Percentiles rank a stretch among this genome's conserved stretches.
These are phyloP conservation scores for Minunthozetes semirufus DNA, from an alignment of 2,888 invertebrate species.

Conservation along the genomic window DNA sequence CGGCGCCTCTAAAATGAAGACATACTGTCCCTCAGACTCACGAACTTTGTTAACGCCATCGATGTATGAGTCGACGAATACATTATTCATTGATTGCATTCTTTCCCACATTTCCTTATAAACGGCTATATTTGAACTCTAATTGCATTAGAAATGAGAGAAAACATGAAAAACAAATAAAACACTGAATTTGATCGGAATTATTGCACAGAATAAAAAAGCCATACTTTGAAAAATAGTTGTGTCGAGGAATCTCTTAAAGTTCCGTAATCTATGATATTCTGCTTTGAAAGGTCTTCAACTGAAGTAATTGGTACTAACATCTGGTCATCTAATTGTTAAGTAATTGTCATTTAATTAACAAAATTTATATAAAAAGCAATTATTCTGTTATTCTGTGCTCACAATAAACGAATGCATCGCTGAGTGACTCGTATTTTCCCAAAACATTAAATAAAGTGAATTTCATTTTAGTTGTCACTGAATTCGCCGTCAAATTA, in stretches of 20 bases:
- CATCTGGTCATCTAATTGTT: neutral
- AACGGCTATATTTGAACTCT: conserved; percentile 51
- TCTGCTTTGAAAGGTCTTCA: conserved; percentile 48
- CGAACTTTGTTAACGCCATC: conserved; percentile 50
- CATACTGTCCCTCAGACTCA: conserved; percentile 48
- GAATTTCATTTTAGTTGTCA: conserved; percentile 53
- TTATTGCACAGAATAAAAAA: neutral
- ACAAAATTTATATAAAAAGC: neutral
- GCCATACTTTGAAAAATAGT: conserved; percentile 52
- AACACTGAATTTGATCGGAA: too few relatives aligned
- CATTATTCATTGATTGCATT: conserved; percentile 51
- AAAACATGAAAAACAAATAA: neutral
- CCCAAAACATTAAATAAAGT: conserved; percentile 48
- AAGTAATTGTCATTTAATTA: neutral
- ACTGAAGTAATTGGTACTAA: neutral
- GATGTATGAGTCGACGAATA: conserved; percentile 49
- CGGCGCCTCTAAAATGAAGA: conserved; percentile 52
- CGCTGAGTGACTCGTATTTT: neutral
- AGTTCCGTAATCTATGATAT: conserved; percentile 46
- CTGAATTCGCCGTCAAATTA: conserved; percentile 54
- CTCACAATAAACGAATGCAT: conserved; percentile 22
- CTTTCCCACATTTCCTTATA: conserved; percentile 54
- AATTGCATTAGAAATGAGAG: conserved; percentile 11
- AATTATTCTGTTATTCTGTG: neutral
- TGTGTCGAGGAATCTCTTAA: conserved; percentile 51